A percentile compares a stretch with the other conserved stretches of the same genome.
Evolutionary conservation across 2,888 invertebrate genomes (phyloP).

Genomic region (Amiota minor): DNA sequence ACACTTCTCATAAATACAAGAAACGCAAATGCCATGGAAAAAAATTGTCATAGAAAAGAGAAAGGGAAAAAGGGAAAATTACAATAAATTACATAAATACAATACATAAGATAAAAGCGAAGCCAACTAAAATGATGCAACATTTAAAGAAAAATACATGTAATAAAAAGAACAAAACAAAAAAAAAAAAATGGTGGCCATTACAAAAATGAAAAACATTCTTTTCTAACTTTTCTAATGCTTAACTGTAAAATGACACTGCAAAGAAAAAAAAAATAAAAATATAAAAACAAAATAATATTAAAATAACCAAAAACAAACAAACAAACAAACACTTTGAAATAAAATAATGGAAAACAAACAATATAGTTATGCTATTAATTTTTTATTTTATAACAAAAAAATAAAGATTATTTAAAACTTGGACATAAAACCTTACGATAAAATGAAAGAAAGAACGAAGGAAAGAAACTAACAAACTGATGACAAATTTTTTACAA

Average conservation of each 20-base stretch:
- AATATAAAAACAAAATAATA: conserved; percentile 32
- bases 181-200: conserved; percentile 40
- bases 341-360: conserved; percentile 33
- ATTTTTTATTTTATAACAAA: conserved; percentile 60
- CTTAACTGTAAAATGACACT: conserved; percentile 11
- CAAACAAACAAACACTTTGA: background rate
- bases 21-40: too few relatives aligned
- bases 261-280: conserved; percentile 32
- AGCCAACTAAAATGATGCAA: too few relatives aligned
- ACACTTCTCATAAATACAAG: too few relatives aligned
- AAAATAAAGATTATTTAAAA: background rate
- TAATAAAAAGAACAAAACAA: conserved; percentile 21
- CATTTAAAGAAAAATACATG: background rate
- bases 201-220: conserved; percentile 38
- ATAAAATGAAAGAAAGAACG: conserved; percentile 57
- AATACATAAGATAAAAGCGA: too few relatives aligned
- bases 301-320: conserved; percentile 34
- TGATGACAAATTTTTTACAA: conserved; percentile 59
- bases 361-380: conserved; percentile 47
- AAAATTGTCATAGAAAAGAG: too few relatives aligned
- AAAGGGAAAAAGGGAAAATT: too few relatives aligned
- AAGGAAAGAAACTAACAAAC: conserved; percentile 33
- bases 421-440: background rate
- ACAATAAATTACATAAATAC: too few relatives aligned
- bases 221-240: conserved; percentile 18